phyloP scores from a whole-genome alignment of 2,113 vertebrate species.

The Rhagologus leucostigma region DNA sequence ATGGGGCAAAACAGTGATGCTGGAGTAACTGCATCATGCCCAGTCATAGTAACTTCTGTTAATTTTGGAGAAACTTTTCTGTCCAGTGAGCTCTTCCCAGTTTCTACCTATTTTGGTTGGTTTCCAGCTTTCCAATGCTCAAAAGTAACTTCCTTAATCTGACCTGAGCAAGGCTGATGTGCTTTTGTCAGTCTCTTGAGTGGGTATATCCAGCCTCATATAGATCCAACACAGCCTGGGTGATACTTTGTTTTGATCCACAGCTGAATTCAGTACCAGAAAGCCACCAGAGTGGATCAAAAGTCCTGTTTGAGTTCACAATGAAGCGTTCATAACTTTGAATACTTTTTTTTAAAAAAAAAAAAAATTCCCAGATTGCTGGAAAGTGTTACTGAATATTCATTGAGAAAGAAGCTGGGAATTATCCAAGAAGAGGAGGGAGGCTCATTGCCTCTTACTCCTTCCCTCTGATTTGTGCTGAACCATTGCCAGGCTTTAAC shows the following conservation, averaged over 20 bases:
- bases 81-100: neutral
- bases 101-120: neutral
- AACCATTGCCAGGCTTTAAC: constrained; percentile 22
- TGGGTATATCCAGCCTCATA: neutral
- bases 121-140: neutral
- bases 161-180: neutral
- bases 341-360: neutral
- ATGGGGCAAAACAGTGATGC: neutral
- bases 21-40: neutral
- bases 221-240: neutral
- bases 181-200: neutral
- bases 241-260: neutral
- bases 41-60: neutral
- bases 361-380: neutral
- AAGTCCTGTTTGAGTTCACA: neutral
- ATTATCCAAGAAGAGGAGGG: neutral
- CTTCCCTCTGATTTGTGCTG: constrained; percentile 18
- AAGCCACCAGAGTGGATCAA: neutral
- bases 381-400: constrained; percentile 29
- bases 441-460: neutral
- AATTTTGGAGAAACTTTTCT: neutral
- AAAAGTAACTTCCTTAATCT: neutral
- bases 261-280: neutral
- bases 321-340: neutral
- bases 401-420: constrained; percentile 21